These are phyloP conservation scores for Stenodema calcarata DNA, from an alignment of 2,888 invertebrate genomes.

Conservation along the genomic window DNA sequence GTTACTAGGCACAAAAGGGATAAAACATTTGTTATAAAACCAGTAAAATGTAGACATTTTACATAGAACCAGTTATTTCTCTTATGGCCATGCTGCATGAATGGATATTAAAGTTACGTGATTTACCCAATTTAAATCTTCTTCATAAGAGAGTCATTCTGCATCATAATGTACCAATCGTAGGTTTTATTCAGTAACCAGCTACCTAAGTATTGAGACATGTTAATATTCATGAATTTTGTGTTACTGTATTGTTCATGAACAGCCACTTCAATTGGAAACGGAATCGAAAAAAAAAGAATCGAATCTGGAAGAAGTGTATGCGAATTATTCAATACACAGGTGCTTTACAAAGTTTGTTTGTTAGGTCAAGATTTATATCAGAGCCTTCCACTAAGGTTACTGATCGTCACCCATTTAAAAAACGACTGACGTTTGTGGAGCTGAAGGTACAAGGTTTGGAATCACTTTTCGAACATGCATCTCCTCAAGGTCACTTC, in stretches of 20 bases:
- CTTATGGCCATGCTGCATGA: too few species aligned
- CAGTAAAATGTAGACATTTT: too few species aligned
- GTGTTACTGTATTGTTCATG: background rate
- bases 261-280: background rate
- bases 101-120: too few species aligned
- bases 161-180: too few species aligned
- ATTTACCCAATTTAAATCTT: too few species aligned
- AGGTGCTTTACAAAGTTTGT: constrained; percentile 13
- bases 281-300: background rate
- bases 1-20: too few species aligned
- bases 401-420: background rate
- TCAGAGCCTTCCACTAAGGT: constrained; percentile 19
- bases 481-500: constrained; percentile 25
- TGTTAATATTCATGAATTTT: background rate
- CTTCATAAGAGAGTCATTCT: too few species aligned
- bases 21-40: too few species aligned
- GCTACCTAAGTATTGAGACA: background rate
- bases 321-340: background rate
- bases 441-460: constrained; percentile 42
- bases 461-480: constrained; percentile 42
- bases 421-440: constrained; percentile 34
- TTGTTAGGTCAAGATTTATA: constrained; percentile 31
- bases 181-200: too few species aligned
- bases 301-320: background rate
- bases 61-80: too few species aligned